Conservation (phyloP, 1,140 invertebrate species). For the Trinorchestia longiramus region DNA sequence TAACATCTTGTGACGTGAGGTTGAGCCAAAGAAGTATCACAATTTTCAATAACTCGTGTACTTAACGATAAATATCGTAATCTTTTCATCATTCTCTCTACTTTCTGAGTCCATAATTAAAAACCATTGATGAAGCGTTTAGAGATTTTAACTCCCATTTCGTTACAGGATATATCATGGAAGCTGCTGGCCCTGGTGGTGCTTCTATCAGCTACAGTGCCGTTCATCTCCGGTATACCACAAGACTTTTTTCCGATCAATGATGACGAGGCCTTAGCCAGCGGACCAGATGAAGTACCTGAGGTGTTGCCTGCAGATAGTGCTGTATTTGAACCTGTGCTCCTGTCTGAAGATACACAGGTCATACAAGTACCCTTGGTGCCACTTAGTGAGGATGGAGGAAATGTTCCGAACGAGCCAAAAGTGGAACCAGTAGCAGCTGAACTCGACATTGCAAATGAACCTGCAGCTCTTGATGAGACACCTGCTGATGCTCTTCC, state of each 20-base stretch:
- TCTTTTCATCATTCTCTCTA: background rate
- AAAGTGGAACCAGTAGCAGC: too few relatives aligned
- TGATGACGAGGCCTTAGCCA: background rate
- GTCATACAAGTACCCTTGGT: too few relatives aligned
- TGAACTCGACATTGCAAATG: too few relatives aligned
- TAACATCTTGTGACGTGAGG: too few relatives aligned
- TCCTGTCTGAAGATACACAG: too few relatives aligned
- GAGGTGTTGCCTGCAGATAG: background rate
- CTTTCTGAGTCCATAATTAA: background rate
- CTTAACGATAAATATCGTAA: background rate
- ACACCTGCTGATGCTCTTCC: background rate
- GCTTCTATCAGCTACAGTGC: background rate
- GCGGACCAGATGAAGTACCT: too few relatives aligned
- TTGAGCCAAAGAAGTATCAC: background rate
- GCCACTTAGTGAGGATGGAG: too few relatives aligned
- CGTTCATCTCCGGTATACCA: background rate
- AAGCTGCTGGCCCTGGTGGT: conserved; percentile 8
- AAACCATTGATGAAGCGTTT: background rate
- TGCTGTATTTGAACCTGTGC: too few relatives aligned
- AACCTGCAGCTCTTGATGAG: too few relatives aligned
- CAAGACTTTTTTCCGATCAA: background rate
- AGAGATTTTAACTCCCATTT: background rate
- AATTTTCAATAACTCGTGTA: background rate
- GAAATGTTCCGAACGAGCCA: too few relatives aligned
- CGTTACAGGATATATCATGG: background rate